These are phyloP conservation scores for Halcyon malimbica DNA, from an alignment of 2,113 vertebrate species.

Conservation along the genomic window DNA sequence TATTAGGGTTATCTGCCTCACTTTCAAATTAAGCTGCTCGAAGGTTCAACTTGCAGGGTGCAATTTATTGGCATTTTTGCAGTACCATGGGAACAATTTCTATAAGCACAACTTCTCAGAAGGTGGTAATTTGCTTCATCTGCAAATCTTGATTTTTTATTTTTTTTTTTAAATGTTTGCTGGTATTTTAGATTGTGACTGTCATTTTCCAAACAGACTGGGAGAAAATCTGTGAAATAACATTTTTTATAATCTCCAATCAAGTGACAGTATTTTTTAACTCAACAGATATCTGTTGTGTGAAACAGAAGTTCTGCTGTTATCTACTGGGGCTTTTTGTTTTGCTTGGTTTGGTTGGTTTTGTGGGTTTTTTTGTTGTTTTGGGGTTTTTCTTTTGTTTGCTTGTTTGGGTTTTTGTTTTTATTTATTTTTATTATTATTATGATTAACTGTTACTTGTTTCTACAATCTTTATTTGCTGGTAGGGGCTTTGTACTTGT, in stretches of 20 bases:
- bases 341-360: not conserved
- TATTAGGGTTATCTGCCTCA: conserved; percentile 4
- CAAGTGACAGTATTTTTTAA: not conserved
- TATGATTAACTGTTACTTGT: not conserved
- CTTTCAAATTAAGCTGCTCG: conserved; percentile 45
- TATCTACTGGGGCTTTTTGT: not conserved
- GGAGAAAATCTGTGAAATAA: not conserved
- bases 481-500: not conserved
- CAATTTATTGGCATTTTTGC: not conserved
- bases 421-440: no score
- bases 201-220: not conserved
- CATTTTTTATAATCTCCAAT: not conserved
- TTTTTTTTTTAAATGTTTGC: not conserved
- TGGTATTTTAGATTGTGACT: not conserved
- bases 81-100: not conserved
- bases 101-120: not conserved
- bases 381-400: no score
- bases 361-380: not conserved
- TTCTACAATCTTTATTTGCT: not conserved
- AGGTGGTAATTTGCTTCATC: conserved; percentile 8
- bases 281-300: not conserved
- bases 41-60: not conserved
- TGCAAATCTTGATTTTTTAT: not conserved
- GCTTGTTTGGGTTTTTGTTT: no score
- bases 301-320: not conserved